phyloP scores from a whole-genome alignment of 2,888 invertebrate genomes.

The Drosophila flavopinicola region DNA sequence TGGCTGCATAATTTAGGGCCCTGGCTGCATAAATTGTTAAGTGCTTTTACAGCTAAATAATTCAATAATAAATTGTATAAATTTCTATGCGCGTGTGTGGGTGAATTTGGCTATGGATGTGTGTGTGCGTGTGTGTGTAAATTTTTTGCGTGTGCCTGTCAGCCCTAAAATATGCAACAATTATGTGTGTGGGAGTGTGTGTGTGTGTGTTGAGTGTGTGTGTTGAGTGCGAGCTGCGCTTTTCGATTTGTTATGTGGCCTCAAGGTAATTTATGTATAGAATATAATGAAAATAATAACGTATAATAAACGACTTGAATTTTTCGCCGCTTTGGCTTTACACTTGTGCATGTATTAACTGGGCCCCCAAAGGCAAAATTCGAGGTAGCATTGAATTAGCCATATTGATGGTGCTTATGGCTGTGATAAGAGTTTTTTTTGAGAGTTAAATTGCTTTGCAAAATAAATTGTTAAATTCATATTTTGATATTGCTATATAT shows the following conservation, averaged over 20 bases:
- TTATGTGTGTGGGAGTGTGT: conserved; percentile 45
- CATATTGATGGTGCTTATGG: conserved; percentile 1
- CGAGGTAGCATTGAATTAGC: conserved; percentile 30
- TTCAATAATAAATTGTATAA: conserved; percentile 72
- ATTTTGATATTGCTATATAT: too few species aligned
- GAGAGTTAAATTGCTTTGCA: background rate
- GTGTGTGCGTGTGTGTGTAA: conserved; percentile 5
- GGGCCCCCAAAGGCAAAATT: conserved; percentile 10
- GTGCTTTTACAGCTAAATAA: conserved; percentile 70
- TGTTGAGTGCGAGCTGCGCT: conserved; percentile 20
- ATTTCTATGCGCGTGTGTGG: conserved; percentile 26
- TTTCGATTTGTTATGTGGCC: conserved; percentile 60
- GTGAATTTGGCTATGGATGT: too few species aligned
- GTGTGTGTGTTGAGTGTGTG: conserved; percentile 3
- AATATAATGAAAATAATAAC: conserved; percentile 74
- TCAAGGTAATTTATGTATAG: conserved; percentile 73
- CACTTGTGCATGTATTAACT: conserved; percentile 15
- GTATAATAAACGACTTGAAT: conserved; percentile 46
- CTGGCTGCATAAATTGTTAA: conserved; percentile 77
- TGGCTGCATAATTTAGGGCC: conserved; percentile 68
- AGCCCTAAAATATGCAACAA: conserved; percentile 76
- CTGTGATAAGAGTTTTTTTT: background rate
- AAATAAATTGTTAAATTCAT: too few species aligned
- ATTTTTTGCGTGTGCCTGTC: conserved; percentile 35
- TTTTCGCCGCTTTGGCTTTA: conserved; percentile 22